Evolutionary conservation across 2,888 invertebrate genomes (phyloP).

Genomic region (Diarsia dahlii): DNA sequence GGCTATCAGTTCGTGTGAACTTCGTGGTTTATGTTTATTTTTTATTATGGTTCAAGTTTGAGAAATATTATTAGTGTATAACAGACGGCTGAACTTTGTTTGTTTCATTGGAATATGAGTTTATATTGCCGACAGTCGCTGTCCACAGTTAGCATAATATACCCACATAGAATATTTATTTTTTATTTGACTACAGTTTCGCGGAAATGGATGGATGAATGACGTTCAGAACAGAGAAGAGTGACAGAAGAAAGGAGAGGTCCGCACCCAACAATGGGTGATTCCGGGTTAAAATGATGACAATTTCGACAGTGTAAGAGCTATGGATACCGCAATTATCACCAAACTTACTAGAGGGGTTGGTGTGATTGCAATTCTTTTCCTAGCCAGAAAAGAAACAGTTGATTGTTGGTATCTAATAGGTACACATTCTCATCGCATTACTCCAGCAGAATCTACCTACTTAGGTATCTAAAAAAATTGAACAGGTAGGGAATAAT

Average conservation of each 20-base stretch:
- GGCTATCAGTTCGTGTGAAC: slow-evolving; percentile 65
- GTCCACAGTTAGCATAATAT: no score
- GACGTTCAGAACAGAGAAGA: no score
- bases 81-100: no score
- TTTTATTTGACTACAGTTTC: no score
- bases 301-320: not conserved
- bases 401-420: no score
- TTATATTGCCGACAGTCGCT: no score
- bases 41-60: slow-evolving; percentile 19
- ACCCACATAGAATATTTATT: no score
- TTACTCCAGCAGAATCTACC: not conserved
- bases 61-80: not conserved
- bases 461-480: not conserved
- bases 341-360: not conserved
- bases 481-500: not conserved
- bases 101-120: no score
- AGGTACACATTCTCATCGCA: not conserved
- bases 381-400: not conserved
- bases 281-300: no score
- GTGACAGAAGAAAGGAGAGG: no score
- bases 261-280: no score
- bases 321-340: not conserved
- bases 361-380: not conserved
- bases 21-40: slow-evolving; percentile 51
- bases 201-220: no score